phyloP scores from a whole-genome alignment of 2,113 vertebrate species.

The Trogon surrucura region DNA sequence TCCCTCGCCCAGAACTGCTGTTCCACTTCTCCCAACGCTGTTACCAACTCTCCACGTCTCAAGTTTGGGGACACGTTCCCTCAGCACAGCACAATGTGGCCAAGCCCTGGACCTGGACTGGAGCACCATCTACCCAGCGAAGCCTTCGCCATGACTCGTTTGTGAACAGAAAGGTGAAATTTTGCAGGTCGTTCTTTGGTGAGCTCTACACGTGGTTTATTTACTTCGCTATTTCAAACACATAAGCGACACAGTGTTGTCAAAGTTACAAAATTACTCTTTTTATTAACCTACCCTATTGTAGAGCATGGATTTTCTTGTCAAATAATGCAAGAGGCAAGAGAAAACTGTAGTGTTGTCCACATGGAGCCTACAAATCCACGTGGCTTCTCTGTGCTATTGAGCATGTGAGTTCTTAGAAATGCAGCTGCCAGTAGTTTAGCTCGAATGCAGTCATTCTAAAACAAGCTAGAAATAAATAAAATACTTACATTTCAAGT shows the following conservation, averaged over 20 bases:
- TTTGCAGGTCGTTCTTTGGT: not conserved
- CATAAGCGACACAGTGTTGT: not conserved
- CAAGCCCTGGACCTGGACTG: not conserved
- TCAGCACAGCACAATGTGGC: not conserved
- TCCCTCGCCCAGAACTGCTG: not conserved
- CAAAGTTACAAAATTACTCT: constrained; percentile 8
- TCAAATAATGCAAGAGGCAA: constrained; percentile 39
- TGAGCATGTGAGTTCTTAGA: constrained; percentile 12
- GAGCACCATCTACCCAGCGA: not conserved
- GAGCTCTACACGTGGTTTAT: not conserved
- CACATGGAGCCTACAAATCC: not conserved
- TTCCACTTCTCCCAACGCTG: not conserved
- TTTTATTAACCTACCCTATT: constrained; percentile 57
- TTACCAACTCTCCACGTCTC: not conserved
- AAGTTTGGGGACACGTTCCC: not conserved
- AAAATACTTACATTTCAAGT: constrained; percentile 94
- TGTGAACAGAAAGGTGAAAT: not conserved
- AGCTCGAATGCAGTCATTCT: constrained; percentile 16
- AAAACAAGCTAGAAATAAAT: constrained; percentile 84
- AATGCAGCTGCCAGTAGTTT: not conserved
- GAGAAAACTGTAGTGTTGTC: not conserved
- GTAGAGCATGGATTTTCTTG: constrained; percentile 13
- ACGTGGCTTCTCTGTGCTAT: not conserved
- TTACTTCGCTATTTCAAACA: not conserved
- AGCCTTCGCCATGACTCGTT: not conserved